These are phyloP conservation scores for Vandiemenella viatica DNA, from an alignment of 2,888 invertebrate species.

Conservation along the genomic window DNA sequence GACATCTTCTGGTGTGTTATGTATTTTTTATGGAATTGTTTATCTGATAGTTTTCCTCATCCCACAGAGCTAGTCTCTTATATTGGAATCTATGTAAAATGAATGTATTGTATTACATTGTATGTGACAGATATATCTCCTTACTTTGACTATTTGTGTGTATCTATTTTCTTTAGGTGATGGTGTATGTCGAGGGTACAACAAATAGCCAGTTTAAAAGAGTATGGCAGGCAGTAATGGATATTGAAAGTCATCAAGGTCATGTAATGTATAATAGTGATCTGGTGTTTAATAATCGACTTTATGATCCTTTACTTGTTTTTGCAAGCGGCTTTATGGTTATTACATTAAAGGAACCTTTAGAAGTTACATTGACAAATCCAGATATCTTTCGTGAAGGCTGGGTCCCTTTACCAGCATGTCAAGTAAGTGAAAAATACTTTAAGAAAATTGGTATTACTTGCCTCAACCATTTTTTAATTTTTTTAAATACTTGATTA, in stretches of 20 bases:
- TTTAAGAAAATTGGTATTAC: no score
- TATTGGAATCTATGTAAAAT: no score
- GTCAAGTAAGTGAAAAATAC: background rate
- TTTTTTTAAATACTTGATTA: no score
- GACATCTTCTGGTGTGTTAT: no score
- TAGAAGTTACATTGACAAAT: background rate
- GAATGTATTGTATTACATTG: no score
- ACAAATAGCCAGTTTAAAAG: background rate
- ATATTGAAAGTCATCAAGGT: background rate
- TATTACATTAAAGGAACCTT: background rate
- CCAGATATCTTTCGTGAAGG: background rate
- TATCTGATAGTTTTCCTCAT: no score
- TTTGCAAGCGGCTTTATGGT: background rate
- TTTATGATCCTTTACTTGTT: background rate
- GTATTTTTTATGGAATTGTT: no score
- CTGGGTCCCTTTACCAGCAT: background rate
- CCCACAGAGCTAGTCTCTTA: no score
- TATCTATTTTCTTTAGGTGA: background rate
- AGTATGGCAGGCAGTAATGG: background rate
- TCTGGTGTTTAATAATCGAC: background rate
- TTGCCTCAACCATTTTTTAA: no score
- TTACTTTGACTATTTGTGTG: no score
- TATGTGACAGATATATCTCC: no score
- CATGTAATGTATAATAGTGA: background rate
- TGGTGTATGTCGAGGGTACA: background rate